Evolutionary conservation across 2,888 invertebrate species (phyloP), one percentile per base, ranked within the genome.

Genomic region (Ischnus inquisitorius): DNA sequence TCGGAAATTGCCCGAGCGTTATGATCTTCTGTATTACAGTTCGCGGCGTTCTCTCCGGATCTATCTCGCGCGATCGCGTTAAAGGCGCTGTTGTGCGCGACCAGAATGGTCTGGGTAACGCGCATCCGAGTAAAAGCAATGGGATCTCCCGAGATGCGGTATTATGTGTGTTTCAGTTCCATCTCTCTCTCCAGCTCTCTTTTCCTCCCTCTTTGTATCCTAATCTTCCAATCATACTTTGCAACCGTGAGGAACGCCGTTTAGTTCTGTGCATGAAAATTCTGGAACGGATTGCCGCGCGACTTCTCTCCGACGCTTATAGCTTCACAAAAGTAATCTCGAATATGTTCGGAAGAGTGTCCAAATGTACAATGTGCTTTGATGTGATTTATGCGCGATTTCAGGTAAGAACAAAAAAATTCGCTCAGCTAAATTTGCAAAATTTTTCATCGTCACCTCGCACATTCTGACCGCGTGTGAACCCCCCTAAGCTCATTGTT

Each of bases 1-100:
- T 71, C 34, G 19, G 43, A 82, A 82, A 82, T 78, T 78, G 77
- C 82, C 14, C 71, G 67, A 78, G 67, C 54, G 72, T 78, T 72
- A 82, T 78, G 77, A 82, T 82, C 78, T 67, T 82, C 72, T 60
- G 46, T 72, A 72, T 48, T 67, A 77, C 71, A 82, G 76, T 82
- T 72, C 72, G 57, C 57, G 28, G 72, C 48, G 82, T 82, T 71
- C 57, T 77, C 72, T 68, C 67, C 41, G 54, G 34, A 34, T 69
- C 77, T 77, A 77, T 77, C 77, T 72, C 77, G 41, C 34, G 51
- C 48, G 72, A 82, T 82, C 72, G 48, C 67, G 57, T 72, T 67
- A n/a, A 60, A 82, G 43, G 28, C 54, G 51, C 28, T 54, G 62
- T 34, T 51, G 54, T 68, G 51, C 25, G 46, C 54, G 6, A 41